Percentiles rank a stretch among this genome's conserved stretches.
Conservation (phyloP, 2,113 vertebrate genomes). For the Piaya cayana region DNA sequence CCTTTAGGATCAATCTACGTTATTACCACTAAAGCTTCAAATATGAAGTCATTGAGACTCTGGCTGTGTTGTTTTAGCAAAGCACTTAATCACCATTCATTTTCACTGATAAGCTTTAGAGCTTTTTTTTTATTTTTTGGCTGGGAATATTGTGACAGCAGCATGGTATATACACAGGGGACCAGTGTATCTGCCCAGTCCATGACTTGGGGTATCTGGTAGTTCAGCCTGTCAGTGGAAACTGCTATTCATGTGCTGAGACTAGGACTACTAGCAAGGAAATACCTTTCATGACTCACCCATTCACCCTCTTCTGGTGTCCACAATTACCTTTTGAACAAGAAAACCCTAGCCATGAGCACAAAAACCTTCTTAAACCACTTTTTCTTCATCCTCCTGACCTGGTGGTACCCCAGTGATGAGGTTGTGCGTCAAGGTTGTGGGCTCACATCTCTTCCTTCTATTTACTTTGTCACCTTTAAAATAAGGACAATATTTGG, state of each 20-base stretch:
- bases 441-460: background rate
- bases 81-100: background rate
- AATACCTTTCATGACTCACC: background rate
- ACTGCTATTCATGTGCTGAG: background rate
- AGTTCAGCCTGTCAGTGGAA: background rate
- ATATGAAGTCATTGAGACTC: background rate
- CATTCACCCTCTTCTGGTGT: background rate
- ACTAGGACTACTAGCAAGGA: background rate
- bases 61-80: background rate
- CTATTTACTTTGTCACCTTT: background rate
- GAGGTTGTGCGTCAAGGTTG: background rate
- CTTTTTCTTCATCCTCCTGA: background rate
- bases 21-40: background rate
- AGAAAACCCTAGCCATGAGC: accelerated
- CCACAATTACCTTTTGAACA: background rate
- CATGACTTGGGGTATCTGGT: background rate
- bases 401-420: accelerated
- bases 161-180: background rate
- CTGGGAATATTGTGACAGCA: background rate
- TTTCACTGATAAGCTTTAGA: background rate
- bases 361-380: background rate
- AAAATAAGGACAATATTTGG: background rate
- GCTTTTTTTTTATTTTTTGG: background rate
- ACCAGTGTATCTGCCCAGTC: accelerated
- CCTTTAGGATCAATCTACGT: background rate